Evolutionary conservation across 2,888 invertebrate genomes (phyloP).

Genomic region (Limnephilus auricula): DNA sequence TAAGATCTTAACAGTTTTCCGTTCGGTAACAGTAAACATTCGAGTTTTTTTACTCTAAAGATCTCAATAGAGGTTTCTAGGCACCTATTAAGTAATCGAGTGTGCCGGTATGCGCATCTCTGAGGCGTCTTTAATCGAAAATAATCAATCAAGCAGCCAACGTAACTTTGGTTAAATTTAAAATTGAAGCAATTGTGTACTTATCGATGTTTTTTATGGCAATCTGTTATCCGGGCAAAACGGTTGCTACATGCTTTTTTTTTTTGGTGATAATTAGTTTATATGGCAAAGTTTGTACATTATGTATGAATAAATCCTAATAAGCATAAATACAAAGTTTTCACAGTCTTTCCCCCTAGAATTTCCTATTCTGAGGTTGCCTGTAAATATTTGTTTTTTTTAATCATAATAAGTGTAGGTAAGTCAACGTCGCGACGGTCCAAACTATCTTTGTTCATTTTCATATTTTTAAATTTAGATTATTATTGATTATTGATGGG

Average conservation of each 20-base stretch:
- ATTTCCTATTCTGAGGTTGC: too few relatives aligned
- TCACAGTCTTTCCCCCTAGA: too few relatives aligned
- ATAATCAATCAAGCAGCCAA: neutral
- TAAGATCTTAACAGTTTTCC: constrained; percentile 36
- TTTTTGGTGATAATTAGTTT: too few relatives aligned
- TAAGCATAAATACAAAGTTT: too few relatives aligned
- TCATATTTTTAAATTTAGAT: too few relatives aligned
- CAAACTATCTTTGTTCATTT: too few relatives aligned
- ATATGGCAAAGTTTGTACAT: too few relatives aligned
- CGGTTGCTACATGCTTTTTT: neutral
- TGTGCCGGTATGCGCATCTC: neutral
- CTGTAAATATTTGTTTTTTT: too few relatives aligned
- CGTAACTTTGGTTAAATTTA: neutral
- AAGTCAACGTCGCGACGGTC: too few relatives aligned
- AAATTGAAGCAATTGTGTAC: neutral
- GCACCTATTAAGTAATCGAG: neutral
- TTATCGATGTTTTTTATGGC: neutral
- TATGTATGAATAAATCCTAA: too few relatives aligned
- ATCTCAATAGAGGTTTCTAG: neutral
- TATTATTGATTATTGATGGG: too few relatives aligned
- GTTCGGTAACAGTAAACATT: constrained; percentile 36
- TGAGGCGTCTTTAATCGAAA: neutral
- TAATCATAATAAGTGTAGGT: too few relatives aligned
- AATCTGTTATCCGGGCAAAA: neutral
- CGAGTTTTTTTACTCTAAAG: neutral